Base-by-base conservation (phyloP, 2,113 vertebrate genomes). In the Campylomormyrus tamandua region DNA sequence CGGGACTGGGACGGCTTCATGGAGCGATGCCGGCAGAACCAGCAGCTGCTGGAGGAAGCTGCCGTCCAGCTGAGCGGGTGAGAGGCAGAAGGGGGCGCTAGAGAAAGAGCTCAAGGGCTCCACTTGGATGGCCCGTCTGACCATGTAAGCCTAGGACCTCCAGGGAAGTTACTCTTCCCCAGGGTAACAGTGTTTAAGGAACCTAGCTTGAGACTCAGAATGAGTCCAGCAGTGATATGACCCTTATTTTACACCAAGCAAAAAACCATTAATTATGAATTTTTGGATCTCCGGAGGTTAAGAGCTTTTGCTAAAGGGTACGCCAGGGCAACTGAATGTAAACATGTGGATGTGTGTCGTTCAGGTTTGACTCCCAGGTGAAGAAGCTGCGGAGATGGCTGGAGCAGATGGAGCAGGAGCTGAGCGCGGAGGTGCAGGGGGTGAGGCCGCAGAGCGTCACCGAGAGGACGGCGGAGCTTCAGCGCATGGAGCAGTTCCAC, bases 1-100 rank as follows among this genome's bases (percentile, higher is more conserved):
- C 96, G 98, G 93, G 97, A 97, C 91, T 98, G 98, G 92, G 97
- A 98, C 87, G 93, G 95, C n/a, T 98, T 99, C 83, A 95, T 98
- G 91, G 97, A 94, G 87, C 97, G 97, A 39, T 99, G 98, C 91
- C 93, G 96, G 70, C 97, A 96, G 90, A 97, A 98, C 92, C 97
- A 97, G 89, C 95, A 96, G 92, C 95, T 96, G 42, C 94, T 99
- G 87, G 97, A 98, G 93, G 96, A 97, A 91, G 98, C 97, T 84
- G 96, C 96, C 0, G 95, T 95, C 7, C 95, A 97, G 90, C 94
- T 98, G 87, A 96, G 93, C 46, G 92, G 96, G 96, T 96, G 90
- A 91, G 91, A 74, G 3, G 56, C 39, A 7, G n/a, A 39, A 11
- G 27, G 10, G 46, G 49, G 13, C 17, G 2, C 62, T 35, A 19